Base-by-base conservation (phyloP, 2,888 invertebrate genomes). In the Galeruca laticollis region DNA sequence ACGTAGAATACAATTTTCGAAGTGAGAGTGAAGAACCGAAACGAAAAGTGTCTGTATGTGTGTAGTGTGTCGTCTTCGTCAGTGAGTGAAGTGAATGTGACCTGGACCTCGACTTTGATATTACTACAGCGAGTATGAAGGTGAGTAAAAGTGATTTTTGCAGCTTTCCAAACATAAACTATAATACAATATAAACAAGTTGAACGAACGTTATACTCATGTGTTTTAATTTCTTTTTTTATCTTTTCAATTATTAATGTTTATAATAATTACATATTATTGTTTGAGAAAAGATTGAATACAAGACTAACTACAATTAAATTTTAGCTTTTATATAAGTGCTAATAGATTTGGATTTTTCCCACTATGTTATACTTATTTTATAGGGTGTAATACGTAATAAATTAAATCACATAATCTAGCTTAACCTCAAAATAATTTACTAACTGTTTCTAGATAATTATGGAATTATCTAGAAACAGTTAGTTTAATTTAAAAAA, bases 11-110 rank as follows among this genome's bases (percentile, higher is more conserved):
- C 9, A 57, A 15, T 74, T 71, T 70, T 73, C 72, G 70, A 75
- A 82, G 82, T 82, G 83, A 83, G 83, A 83, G 83, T 82, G 80
- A 82, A 82, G 80, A 78, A 77, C 74, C 68, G 74, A 54, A 71
- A 68, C 47, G 60, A 70, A 63, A 61, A 59, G 64, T 75, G 70
- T 52, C 49, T 74, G 68, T 69, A 75, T 75, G 76, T 74, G 70
- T 74, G 71, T 72, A 18, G 18, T 15, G 49, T 59, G 57, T 54
- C 66, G 51, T 51, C 57, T 33, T 18, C 64, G 56, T 47, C 8
- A 47, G 62, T 61, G 51, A 51, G 57, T 61, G 61, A 65, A 63
- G 71, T 76, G 77, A 78, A 69, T 74, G 74, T 77, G 75, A 76
- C 73, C 74, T 74, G 76, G 76, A 79, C 79, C 78, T 80, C 78